Evolutionary conservation across 2,113 vertebrate species (phyloP).

Genomic region (Oreochromis aureus): DNA sequence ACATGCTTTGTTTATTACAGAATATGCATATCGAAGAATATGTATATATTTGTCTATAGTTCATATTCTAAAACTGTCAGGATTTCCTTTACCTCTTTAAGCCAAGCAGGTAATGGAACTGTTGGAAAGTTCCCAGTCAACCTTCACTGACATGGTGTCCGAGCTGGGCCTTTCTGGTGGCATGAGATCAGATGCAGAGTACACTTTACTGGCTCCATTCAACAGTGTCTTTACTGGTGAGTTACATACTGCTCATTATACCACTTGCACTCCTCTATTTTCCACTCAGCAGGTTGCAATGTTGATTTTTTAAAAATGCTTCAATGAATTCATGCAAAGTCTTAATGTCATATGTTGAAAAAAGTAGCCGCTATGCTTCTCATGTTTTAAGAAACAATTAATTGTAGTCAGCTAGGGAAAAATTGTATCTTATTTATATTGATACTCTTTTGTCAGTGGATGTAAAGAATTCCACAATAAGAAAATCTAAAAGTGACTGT

Average conservation of each 20-base stretch:
- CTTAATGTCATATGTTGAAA: background rate
- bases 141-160: constrained; percentile 83
- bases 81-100: constrained; percentile 54
- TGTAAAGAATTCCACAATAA: background rate
- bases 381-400: background rate
- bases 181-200: constrained; percentile 79
- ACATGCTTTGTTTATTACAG: background rate
- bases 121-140: constrained; percentile 80
- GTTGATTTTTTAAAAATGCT: background rate
- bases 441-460: background rate
- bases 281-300: background rate
- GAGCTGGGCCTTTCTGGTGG: constrained; percentile 80
- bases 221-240: constrained; percentile 87
- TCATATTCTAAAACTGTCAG: background rate
- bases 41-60: background rate
- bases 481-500: background rate
- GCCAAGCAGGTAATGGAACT: constrained; percentile 94
- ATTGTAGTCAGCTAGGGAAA: background rate
- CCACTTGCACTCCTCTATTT: background rate
- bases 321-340: background rate
- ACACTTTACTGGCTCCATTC: constrained; percentile 87
- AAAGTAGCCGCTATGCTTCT: background rate
- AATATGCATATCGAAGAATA: background rate
- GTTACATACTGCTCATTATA: constrained; percentile 27
- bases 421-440: background rate